Conservation (phyloP, 2,113 vertebrate genomes). For the Damaliscus lunatus region DNA sequence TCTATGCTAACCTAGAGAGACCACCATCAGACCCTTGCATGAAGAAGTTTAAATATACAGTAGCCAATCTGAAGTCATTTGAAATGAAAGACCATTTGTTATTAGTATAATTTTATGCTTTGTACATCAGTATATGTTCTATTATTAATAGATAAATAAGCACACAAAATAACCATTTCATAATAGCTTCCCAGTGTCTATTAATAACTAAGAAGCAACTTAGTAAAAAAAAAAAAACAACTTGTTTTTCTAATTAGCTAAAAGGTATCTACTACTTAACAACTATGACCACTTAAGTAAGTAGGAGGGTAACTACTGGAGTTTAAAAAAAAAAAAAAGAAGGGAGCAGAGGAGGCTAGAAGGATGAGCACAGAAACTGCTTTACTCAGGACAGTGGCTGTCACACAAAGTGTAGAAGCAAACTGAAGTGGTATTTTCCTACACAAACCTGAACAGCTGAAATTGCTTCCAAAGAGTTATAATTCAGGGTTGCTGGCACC, state of each 20-base stretch:
- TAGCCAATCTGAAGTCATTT: not conserved
- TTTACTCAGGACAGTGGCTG: not conserved
- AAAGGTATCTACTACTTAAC: not conserved
- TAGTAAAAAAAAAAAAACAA: not conserved
- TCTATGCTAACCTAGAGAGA: not conserved
- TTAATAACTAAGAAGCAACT: not conserved
- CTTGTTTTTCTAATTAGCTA: not conserved
- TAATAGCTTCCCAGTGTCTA: not conserved
- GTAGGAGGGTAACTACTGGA: constrained; percentile 42
- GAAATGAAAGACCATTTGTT: constrained; percentile 12
- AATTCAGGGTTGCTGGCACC: constrained; percentile 81
- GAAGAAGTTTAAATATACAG: not conserved
- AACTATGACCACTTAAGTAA: not conserved
- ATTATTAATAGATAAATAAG: not conserved
- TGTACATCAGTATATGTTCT: not conserved
- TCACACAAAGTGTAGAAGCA: not conserved
- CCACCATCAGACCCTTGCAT: not conserved
- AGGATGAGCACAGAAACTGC: not conserved
- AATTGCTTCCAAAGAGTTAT: constrained; percentile 88
- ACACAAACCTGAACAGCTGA: constrained; percentile 89
- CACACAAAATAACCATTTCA: constrained; percentile 4
- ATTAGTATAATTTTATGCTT: not conserved
- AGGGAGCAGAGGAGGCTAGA: constrained; percentile 16
- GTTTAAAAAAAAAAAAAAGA: constrained; percentile 1
- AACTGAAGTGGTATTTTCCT: not conserved